Conservation (phyloP, 2,113 vertebrate genomes). For the Parotia lawesii region DNA sequence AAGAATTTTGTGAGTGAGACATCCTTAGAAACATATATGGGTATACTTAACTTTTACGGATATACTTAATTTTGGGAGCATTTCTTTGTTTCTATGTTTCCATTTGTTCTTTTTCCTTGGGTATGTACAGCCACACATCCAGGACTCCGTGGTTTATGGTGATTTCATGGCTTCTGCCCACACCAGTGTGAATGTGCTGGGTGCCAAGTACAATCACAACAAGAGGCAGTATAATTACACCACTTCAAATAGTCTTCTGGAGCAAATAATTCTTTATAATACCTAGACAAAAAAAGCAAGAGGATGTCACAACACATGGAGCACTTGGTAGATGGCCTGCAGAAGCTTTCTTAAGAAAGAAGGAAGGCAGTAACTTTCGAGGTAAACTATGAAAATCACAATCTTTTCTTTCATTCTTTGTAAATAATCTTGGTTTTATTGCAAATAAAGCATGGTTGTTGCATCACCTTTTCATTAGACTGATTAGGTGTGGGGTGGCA, state of each 20-base stretch:
- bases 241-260: constrained; percentile 82
- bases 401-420: neutral
- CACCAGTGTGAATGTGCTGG: constrained; percentile 77
- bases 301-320: constrained; percentile 70
- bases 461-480: neutral
- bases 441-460: neutral
- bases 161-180: constrained; percentile 84
- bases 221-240: constrained; percentile 80
- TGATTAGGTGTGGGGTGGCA: neutral
- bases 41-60: constrained; percentile 9
- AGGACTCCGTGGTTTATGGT: constrained; percentile 63
- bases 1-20: neutral
- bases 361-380: constrained; percentile 72
- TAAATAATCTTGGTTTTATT: neutral
- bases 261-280: constrained; percentile 81
- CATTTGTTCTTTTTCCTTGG: constrained; percentile 51
- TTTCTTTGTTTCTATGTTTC: constrained; percentile 69
- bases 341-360: constrained; percentile 65
- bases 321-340: constrained; percentile 74
- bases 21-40: neutral
- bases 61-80: constrained; percentile 72
- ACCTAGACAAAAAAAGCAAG: constrained; percentile 73
- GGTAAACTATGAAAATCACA: constrained; percentile 51
- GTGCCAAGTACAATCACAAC: constrained; percentile 75
- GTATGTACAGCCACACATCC: constrained; percentile 76